phyloP scores from a whole-genome alignment of 1,140 invertebrate species.

The Littorina saxatilis region DNA sequence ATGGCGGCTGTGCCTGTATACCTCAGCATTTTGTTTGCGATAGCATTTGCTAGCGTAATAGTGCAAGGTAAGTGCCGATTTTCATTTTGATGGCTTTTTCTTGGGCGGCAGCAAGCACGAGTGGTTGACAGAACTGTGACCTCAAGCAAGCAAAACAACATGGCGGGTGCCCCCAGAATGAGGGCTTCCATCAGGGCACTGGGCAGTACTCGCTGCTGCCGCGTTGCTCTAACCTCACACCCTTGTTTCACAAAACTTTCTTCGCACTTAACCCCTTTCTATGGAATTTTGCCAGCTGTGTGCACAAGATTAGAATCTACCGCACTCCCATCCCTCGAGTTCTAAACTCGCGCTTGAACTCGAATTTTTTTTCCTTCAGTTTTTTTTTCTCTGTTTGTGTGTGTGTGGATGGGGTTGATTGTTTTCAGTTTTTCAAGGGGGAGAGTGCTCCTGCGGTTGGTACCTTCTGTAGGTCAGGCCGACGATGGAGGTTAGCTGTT shows the following conservation, averaged over 20 bases:
- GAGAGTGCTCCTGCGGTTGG: neutral
- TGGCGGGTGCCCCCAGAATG: conserved; percentile 51
- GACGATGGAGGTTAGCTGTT: neutral
- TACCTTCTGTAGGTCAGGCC: neutral
- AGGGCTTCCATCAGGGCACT: conserved; percentile 41
- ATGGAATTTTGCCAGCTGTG: too few species aligned
- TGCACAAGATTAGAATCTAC: too few species aligned
- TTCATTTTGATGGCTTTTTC: conserved; percentile 39
- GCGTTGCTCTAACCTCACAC: neutral
- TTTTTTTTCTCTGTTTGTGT: neutral
- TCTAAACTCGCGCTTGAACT: neutral
- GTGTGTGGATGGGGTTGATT: neutral
- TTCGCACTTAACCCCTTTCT: neutral
- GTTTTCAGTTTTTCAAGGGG: neutral
- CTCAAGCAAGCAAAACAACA: conserved; percentile 53
- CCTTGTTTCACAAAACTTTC: conserved; percentile 2
- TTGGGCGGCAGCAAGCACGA: conserved; percentile 24
- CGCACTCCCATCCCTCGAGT: neutral
- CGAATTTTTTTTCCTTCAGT: too few species aligned
- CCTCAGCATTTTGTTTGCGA: conserved; percentile 54
- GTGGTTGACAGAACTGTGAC: conserved; percentile 43
- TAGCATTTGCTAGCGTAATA: conserved; percentile 44
- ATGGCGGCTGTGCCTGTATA: conserved; percentile 52
- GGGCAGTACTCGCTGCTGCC: conserved; percentile 31
- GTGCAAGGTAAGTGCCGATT: conserved; percentile 43